These are phyloP conservation scores for Tachycineta bicolor DNA, from an alignment of 2,113 vertebrate species.

Conservation along the genomic window DNA sequence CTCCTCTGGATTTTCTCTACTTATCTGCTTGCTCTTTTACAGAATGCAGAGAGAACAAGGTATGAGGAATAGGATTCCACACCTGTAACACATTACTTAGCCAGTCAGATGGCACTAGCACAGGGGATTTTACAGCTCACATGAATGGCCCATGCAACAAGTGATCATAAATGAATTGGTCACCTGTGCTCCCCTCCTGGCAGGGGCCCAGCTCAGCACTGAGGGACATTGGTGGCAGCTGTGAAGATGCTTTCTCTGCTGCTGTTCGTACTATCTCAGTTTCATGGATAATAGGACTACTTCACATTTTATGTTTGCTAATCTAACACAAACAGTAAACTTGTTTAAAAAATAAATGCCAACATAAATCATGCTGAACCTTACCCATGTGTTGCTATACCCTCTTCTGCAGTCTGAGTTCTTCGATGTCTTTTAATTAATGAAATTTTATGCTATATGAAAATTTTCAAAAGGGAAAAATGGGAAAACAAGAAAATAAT, in stretches of 20 bases:
- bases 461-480: not conserved
- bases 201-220: not conserved
- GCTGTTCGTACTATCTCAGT: not conserved
- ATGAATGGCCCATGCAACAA: not conserved
- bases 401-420: not conserved
- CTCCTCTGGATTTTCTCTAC: not conserved
- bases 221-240: rapidly evolving
- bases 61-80: not conserved
- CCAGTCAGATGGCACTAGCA: not conserved
- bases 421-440: not conserved
- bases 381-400: not conserved
- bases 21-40: not conserved
- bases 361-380: not conserved
- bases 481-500: not conserved
- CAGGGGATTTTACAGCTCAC: not conserved
- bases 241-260: not conserved
- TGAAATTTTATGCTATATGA: not conserved
- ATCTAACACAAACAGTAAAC: not conserved
- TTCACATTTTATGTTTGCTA: not conserved
- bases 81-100: not conserved
- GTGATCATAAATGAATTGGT: not conserved
- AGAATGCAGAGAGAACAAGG: not conserved
- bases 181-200: not conserved
- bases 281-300: not conserved
- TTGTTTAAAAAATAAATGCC: not conserved